These are phyloP conservation scores for Apamea sordens DNA, from an alignment of 2,888 invertebrate species.

Conservation along the genomic window DNA sequence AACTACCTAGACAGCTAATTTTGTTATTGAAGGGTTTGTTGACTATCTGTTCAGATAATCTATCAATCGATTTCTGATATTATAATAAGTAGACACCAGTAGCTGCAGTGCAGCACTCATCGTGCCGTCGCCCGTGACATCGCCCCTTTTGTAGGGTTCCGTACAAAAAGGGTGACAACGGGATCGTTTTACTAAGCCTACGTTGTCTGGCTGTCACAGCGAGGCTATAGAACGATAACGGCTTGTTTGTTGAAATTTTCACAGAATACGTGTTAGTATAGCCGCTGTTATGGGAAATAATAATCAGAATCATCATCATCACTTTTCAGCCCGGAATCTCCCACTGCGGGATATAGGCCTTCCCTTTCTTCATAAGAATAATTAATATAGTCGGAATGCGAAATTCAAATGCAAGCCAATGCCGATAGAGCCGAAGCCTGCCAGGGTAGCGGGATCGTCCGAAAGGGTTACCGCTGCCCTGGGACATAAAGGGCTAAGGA, in stretches of 20 bases:
- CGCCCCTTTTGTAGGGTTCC: constrained; percentile 13
- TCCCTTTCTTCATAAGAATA: too few species aligned
- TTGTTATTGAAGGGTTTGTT: constrained; percentile 12
- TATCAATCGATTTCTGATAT: background rate
- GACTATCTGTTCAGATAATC: constrained; percentile 10
- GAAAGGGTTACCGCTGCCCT: too few species aligned
- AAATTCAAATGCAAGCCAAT: background rate
- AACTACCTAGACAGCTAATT: background rate
- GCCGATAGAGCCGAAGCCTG: too few species aligned
- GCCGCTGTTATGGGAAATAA: background rate
- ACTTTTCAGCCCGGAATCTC: too few species aligned
- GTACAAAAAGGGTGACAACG: background rate
- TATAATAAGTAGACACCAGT: constrained; percentile 10
- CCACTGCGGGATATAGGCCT: too few species aligned
- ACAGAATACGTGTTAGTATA: background rate
- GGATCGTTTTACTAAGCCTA: background rate
- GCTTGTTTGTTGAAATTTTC: too few species aligned
- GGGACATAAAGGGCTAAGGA: too few species aligned
- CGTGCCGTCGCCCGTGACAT: constrained; percentile 16
- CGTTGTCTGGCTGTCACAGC: background rate
- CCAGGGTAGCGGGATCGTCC: too few species aligned
- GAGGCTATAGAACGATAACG: too few species aligned
- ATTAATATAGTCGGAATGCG: too few species aligned
- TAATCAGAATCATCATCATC: background rate
- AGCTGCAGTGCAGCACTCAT: constrained; percentile 41